Base-by-base conservation (phyloP, 23 tunicate genomes). In the Clavelina lepadiformis region DNA sequence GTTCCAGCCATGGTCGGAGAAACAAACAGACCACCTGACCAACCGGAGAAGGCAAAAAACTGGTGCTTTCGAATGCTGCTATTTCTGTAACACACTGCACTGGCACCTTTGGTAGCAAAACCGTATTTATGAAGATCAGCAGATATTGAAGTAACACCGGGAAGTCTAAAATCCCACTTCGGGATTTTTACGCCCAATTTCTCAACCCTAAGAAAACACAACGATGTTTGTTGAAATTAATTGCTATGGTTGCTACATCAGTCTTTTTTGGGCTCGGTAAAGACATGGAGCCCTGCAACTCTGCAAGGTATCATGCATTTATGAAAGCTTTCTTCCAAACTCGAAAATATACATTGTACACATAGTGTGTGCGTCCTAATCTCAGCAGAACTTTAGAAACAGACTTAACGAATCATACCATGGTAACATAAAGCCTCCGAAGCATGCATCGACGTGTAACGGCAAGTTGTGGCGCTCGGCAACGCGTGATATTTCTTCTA, bases 1-100 rank as follows among this genome's bases (percentile, higher is more conserved):
- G 97, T 75, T 5, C 97, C 97, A 45, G 97, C 97, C 97, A 89
- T 89, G 41, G 97, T 81, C 11, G 97, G 97, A 44, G 97, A 89
- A 46, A 80, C 97, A 76, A 81, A 89, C 25, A 89, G 65, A 31
- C 97, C 97, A 31, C 97, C 97, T 0, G 97, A 75, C 89, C 89
- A 89, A 6, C 72, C 69, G 2, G 89, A 75, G 54, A 70, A 81
- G 20, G 89, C 83, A 33, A 81, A 81, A 65, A 81, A 89, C 56
- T 89, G 97, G 37, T 68, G 65, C 35, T 89, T 89, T 46, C 97
- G 30, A 44, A 89, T 80, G 31, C 66, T 51, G 49, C 80, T 71
- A 67, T 81, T 37, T 27, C 76, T 63, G 67, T 89, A 89, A 15
- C 71, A 55, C 5, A 89, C 76, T 31, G 75, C 83, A 56, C 97